These are phyloP conservation scores for Anastrepha ludens DNA, from an alignment of 1,140 invertebrate genomes.

Conservation along the genomic window DNA sequence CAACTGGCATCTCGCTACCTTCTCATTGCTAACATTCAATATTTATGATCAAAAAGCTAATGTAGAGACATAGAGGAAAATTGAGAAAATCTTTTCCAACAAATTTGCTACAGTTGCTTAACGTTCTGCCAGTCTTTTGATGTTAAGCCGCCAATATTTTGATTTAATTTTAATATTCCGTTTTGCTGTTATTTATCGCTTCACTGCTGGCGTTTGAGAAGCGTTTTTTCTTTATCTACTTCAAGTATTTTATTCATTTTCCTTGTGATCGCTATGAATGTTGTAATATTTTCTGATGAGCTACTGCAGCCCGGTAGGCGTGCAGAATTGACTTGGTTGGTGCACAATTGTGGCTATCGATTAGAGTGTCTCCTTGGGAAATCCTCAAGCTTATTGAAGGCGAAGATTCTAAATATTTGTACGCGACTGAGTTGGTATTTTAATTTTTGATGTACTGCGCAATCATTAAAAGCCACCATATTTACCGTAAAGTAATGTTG, in stretches of 20 bases:
- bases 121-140: conserved; percentile 45
- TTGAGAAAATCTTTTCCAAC: conserved; percentile 40
- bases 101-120: conserved; percentile 45
- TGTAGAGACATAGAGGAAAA: neutral
- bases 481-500: too few species aligned
- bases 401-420: neutral
- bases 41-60: neutral
- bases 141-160: conserved; percentile 47
- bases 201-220: neutral
- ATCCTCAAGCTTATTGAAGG: neutral
- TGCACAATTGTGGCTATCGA: neutral
- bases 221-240: neutral
- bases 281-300: conserved; percentile 41
- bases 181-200: conserved; percentile 44
- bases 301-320: neutral
- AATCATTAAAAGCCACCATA: too few species aligned
- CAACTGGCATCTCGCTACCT: too few species aligned
- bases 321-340: neutral
- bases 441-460: too few species aligned
- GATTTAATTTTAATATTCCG: conserved; percentile 43
- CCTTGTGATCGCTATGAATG: neutral
- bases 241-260: neutral
- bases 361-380: neutral
- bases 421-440: too few species aligned
- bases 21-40: too few species aligned